Conservation (phyloP, 2,888 invertebrate species). For the Aplocera efformata region DNA sequence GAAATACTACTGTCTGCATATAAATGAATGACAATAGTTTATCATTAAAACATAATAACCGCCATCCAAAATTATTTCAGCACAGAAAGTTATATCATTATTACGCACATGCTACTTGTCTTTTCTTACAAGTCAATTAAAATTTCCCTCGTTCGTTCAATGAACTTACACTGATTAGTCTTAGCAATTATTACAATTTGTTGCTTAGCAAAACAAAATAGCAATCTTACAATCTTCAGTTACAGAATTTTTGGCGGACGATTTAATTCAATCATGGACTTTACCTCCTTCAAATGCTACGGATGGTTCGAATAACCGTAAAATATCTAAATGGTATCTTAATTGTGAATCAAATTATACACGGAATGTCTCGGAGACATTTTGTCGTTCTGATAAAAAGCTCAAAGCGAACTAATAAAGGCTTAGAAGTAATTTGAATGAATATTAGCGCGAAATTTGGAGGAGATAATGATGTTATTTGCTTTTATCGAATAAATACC, state of each 20-base stretch:
- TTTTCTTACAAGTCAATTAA: too few relatives aligned
- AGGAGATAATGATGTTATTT: conserved; percentile 12
- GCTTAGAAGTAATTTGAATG: conserved; percentile 22
- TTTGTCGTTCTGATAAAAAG: conserved; percentile 24
- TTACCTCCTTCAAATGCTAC: conserved; percentile 48
- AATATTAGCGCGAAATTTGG: conserved; percentile 17
- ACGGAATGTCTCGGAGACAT: conserved; percentile 28
- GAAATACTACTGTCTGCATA: too few relatives aligned
- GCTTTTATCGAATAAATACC: conserved; percentile 10
- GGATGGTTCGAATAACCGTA: conserved; percentile 52
- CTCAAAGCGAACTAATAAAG: conserved; percentile 24
- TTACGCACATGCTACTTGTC: too few relatives aligned
- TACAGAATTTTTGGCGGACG: conserved; percentile 42
- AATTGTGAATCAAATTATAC: conserved; percentile 52
- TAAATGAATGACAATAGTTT: too few relatives aligned
- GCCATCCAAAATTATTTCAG: too few relatives aligned
- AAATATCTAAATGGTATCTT: conserved; percentile 56
- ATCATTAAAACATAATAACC: too few relatives aligned
- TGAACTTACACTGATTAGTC: too few relatives aligned
- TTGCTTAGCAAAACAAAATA: conserved; percentile 21
- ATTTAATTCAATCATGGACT: conserved; percentile 53
- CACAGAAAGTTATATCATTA: too few relatives aligned
- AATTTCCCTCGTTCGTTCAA: too few relatives aligned
- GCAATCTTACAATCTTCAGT: conserved; percentile 30
- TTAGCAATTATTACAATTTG: too few relatives aligned